Evolutionary conservation across 2,888 invertebrate species (phyloP).

Genomic region (Dione vanillae): DNA sequence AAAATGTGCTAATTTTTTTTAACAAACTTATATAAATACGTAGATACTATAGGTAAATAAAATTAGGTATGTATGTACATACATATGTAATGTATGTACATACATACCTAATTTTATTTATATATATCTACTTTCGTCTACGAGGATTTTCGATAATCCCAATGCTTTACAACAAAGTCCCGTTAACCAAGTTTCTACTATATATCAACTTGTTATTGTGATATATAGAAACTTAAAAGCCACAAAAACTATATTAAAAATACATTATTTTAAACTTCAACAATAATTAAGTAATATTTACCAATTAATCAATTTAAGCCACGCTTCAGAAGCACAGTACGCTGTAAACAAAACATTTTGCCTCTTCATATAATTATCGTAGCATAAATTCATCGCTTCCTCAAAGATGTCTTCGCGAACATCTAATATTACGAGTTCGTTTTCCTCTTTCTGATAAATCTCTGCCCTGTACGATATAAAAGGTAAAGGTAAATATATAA

Average conservation of each 20-base stretch:
- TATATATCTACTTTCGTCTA: no score
- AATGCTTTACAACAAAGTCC: no score
- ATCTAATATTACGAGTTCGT: constrained; percentile 69
- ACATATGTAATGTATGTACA: no score
- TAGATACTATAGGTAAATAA: no score
- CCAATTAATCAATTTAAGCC: constrained; percentile 75
- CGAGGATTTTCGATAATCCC: no score
- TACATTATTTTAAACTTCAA: neutral
- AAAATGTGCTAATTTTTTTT: no score
- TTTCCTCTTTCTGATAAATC: constrained; percentile 74
- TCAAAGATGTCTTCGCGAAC: constrained; percentile 77
- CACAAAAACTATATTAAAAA: neutral
- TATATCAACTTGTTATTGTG: no score
- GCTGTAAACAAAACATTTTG: constrained; percentile 68
- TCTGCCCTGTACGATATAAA: constrained; percentile 62
- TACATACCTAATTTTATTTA: no score
- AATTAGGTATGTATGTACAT: no score
- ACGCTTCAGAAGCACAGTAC: constrained; percentile 72
- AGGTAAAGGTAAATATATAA: neutral
- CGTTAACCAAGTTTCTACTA: no score
- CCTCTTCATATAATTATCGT: constrained; percentile 68
- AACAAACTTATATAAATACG: no score
- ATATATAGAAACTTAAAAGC: neutral
- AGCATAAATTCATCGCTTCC: constrained; percentile 60
- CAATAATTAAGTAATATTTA: constrained; percentile 38